Evolutionary conservation across 2,888 invertebrate species (phyloP), one percentile per base, ranked within the genome.

Genomic region (Synanthedon andrenaeformis): DNA sequence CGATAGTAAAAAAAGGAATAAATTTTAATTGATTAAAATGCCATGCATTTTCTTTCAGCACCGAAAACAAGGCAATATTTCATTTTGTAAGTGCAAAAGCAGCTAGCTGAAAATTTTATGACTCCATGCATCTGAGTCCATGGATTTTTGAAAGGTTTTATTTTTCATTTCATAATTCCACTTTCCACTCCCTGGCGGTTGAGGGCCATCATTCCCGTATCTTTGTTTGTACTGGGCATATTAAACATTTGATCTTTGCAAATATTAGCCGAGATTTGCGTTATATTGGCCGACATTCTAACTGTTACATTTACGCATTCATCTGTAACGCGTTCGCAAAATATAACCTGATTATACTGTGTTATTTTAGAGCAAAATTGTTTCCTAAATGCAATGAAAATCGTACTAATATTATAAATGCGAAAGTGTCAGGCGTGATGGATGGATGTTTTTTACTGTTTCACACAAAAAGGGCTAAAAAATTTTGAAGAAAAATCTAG

Each of bases 31-130:
- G 45, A 12, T 45, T 14, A 45, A 45, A 45, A 14, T 45, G 45
- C n/a, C 3, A 45, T 45, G 45, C 4, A 45, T 45, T 49, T 17
- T 10, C 23, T 49, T 49, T 12, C 23, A 35, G 35, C 49, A 12
- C 64, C 63, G 63, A 73, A 73, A 76, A 71, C 71, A 74, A 68
- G 69, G 68, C 70, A 69, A 69, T 76, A 75, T 75, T 72, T 76
- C 74, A 79, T 77, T 76, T 76, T 64, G 69, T 66, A 70, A 72
- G 69, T 71, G 68, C 69, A 70, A 72, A 76, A 74, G 72, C 73
- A 64, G 69, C 73, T 67, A 69, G 69, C 66, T 78, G 75, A 81
- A 79, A 73, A 63, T 76, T 80, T 80, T 76, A 80, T 73, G 72
- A 73, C 68, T 71, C 64, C 65, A 68, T 72, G 59, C 69, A 68